A percentile compares a stretch with the other conserved stretches of the same genome.
Conservation (phyloP, 2,888 invertebrate species). For the Drosophila kanekoi region DNA sequence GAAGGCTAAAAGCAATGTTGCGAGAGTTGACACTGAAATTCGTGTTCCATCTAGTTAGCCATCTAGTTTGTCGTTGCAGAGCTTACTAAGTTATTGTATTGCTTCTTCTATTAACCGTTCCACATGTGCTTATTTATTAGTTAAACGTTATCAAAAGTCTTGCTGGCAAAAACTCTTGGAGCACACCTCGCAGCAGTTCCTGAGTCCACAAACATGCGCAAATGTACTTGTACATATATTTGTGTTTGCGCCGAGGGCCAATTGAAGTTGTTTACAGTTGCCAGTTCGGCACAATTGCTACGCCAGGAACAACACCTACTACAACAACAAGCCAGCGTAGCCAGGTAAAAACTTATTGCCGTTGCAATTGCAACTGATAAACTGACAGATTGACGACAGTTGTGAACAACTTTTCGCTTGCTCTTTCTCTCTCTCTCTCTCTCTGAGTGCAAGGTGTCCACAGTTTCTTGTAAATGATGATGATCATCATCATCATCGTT, state of each 20-base stretch:
- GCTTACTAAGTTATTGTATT: no score
- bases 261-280: constrained; percentile 76
- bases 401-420: constrained; percentile 21
- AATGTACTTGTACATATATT: constrained; percentile 34
- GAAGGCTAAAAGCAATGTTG: not conserved
- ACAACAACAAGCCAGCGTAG: constrained; percentile 16
- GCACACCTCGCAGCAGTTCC: constrained; percentile 42
- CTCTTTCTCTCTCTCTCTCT: not conserved
- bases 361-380: constrained; percentile 37
- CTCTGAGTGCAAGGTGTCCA: constrained; percentile 8
- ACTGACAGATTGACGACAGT: constrained; percentile 35
- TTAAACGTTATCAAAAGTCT: not conserved
- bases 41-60: no score
- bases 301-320: constrained; percentile 30
- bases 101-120: no score
- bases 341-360: constrained; percentile 44
- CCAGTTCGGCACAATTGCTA: constrained; percentile 66
- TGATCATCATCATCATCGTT: not conserved
- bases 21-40: constrained; percentile 16
- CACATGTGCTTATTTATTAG: no score
- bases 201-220: constrained; percentile 36
- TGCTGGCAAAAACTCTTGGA: not conserved
- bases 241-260: constrained; percentile 69
- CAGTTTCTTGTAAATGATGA: constrained; percentile 14
- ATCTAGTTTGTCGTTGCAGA: no score